Base-by-base conservation (phyloP, 2,888 invertebrate species). In the Agelastica alni region DNA sequence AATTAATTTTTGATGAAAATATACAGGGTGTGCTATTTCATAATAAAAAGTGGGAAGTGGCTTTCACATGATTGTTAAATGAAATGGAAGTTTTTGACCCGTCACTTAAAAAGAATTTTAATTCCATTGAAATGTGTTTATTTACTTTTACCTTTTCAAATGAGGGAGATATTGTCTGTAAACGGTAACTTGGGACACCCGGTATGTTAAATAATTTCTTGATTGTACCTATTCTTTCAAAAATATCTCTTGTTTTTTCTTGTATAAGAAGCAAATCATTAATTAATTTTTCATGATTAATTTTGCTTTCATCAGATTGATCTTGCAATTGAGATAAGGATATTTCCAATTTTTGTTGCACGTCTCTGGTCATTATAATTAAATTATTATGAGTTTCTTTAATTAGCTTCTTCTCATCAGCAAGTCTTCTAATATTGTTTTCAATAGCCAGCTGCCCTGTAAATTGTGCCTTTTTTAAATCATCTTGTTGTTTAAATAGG, bases 361-460 rank as follows among this genome's bases (percentile, higher is more conserved):
- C 79, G 51, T 79, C 78, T 59, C 78, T 77, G 1, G 83, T 81
- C 77, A 85, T 79, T 12, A 75, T 62, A 6, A 80, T 75, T 14
- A 85, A 71, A 58, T 83, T 79, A 52, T 75, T 70, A 64, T 85
- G 84, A 2, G 84, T 84, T 16, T 81, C 74, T 20, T 80, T 75
- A 56, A 86, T 85, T 45, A 85, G 69, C 28, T 80, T 78, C 67
- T 84, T 85, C 68, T 86, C 85, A 48, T 80, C 76, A n/a, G 75
- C 75, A 42, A 86, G 71, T 49, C 82, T 77, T 48, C 77, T 76
- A 47, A 85, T 77, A 71, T 85, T 86, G 43, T 76, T 73, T 34
- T 80, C 77, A 4, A 85, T 76, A 10, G 80, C 72, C 37, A 78
- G 70, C 59, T 83, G 79, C 9, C 83, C 79, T 32, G 75, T 68